Evolutionary conservation across 2,113 vertebrate species (phyloP).

Genomic region (Dicaeum eximium): DNA sequence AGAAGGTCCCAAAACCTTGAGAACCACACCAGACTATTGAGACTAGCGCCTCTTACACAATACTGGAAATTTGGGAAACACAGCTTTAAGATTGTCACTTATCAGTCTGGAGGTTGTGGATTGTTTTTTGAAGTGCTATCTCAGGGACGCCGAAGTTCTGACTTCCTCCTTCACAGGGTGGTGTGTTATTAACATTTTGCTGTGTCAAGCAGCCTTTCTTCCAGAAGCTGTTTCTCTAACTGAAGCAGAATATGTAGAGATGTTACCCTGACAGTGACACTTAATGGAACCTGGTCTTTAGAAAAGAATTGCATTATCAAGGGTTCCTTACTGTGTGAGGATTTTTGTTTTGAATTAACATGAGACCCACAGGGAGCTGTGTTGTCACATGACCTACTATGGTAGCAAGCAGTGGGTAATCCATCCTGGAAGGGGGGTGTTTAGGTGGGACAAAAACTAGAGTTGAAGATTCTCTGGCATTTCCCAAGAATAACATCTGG

Average conservation of each 20-base stretch:
- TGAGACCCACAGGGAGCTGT: not conserved
- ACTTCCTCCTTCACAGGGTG: not conserved
- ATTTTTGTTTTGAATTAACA: not conserved
- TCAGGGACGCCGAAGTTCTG: not conserved
- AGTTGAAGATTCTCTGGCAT: constrained; percentile 12
- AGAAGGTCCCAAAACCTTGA: not conserved
- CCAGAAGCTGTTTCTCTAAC: not conserved
- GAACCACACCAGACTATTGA: not conserved
- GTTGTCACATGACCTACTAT: not conserved
- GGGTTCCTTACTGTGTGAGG: not conserved
- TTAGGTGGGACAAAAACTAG: not conserved
- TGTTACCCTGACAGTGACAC: not conserved
- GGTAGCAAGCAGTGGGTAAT: not conserved
- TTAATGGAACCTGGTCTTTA: not conserved
- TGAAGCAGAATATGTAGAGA: not conserved
- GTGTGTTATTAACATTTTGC: not conserved
- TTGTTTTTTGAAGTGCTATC: accelerated
- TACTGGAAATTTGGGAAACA: not conserved
- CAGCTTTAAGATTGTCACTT: not conserved
- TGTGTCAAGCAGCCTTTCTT: not conserved
- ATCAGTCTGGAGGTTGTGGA: not conserved
- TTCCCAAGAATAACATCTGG: constrained; percentile 29
- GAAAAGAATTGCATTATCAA: not conserved
- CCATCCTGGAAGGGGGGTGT: not conserved
- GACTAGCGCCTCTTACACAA: not conserved